These are phyloP conservation scores for Pheucticus melanocephalus DNA, from an alignment of 2,113 vertebrate genomes.

Conservation along the genomic window DNA sequence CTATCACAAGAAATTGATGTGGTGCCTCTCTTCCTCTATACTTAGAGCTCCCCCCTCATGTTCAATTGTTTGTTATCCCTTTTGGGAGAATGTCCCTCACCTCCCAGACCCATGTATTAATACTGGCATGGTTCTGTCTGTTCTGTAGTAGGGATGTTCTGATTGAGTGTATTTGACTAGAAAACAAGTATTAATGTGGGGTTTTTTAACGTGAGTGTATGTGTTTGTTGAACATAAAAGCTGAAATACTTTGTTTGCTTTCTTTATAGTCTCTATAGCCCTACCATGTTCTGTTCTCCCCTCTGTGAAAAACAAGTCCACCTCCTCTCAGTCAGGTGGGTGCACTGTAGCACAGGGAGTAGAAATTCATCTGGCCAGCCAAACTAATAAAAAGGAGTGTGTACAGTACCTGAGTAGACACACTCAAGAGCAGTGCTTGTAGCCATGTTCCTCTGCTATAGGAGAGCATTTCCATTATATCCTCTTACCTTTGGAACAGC, in stretches of 20 bases:
- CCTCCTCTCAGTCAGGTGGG: not conserved
- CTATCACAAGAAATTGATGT: not conserved
- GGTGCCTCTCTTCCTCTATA: not conserved
- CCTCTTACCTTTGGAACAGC: not conserved
- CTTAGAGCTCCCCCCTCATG: not conserved
- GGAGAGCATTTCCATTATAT: not conserved
- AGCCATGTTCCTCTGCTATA: not conserved
- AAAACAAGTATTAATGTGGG: not conserved
- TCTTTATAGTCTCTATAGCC: not conserved
- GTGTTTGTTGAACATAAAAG: not conserved
- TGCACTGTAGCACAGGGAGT: not conserved
- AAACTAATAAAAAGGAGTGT: not conserved
- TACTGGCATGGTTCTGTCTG: not conserved
- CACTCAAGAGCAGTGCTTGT: not conserved
- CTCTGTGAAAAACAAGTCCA: not conserved
- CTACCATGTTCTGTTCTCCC: not conserved
- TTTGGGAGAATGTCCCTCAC: not conserved
- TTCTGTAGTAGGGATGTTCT: not conserved
- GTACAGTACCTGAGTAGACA: not conserved
- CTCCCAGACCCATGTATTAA: accelerated
- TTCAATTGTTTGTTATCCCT: not conserved
- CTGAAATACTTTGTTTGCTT: not conserved
- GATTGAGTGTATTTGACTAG: not conserved
- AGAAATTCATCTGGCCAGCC: not conserved
- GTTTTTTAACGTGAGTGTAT: not conserved